Conservation (phyloP, 2,797 vertebrate species). For the Cyprinodon diabolis region DNA sequence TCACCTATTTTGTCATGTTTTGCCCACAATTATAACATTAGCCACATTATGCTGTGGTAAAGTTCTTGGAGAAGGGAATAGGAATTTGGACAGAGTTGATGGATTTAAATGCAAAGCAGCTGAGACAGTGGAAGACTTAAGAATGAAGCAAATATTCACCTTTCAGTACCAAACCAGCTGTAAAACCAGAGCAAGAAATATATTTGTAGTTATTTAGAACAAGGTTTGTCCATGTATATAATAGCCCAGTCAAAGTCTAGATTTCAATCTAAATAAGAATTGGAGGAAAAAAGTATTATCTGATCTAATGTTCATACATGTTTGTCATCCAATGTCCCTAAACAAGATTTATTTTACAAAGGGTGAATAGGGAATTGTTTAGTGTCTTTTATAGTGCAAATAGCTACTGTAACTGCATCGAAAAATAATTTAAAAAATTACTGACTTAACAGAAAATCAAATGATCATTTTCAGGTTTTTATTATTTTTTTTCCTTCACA, state of each 20-base stretch:
- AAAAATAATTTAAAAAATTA: no score
- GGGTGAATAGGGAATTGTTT: no score
- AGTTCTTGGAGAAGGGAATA: no score
- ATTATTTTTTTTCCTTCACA: background rate
- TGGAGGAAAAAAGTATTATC: background rate
- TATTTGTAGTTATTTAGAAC: background rate
- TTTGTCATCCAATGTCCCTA: no score
- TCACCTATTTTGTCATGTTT: background rate
- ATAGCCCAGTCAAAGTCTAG: background rate
- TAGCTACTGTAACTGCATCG: no score
- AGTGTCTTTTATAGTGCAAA: no score
- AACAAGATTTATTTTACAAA: no score
- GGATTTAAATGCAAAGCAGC: no score
- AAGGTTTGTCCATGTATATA: background rate
- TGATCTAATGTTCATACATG: no score
- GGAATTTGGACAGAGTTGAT: no score
- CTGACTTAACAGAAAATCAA: background rate
- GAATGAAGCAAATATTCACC: background rate
- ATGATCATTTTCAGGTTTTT: background rate
- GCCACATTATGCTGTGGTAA: no score
- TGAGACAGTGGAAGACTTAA: no score
- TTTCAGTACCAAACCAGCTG: background rate
- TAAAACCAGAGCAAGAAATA: background rate
- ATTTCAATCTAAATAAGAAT: background rate
- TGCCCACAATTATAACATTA: background rate